Evolutionary conservation across 2,888 invertebrate species (phyloP), one percentile per base, ranked within the genome.

Genomic region (Erebia epiphron): DNA sequence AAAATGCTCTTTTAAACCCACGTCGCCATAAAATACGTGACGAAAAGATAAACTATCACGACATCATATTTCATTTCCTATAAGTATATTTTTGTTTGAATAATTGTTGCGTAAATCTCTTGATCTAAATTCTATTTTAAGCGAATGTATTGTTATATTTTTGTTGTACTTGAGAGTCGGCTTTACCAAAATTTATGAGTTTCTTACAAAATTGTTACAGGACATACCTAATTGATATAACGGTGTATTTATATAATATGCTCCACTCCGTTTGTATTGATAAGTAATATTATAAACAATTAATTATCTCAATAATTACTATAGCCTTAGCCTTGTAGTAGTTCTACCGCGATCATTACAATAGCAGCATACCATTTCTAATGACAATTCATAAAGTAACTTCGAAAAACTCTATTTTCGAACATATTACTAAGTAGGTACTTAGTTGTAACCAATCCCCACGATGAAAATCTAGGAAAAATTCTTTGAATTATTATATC

Each of bases 31-130:
- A 21, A 62, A 62, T 21, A 62, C 62, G 62, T 62, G 62, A 62
- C 62, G 9, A 46, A 49, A 62, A 62, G 49, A 62, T 62, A 62
- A 62, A 62, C 62, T 62, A 49, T 62, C 62, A 14, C 46, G 21
- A 21, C 49, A 21, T 21, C 46, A 14, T 62, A 11, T 62, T 14
- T 49, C 49, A 49, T 49, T 62, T 62, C 62, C 62, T 62, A 62
- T 62, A 7, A 10, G 13, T 4, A 8, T 50, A 21, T 62, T 49
- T 49, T 49, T 26, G 46, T 14, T 62, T 62, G 21, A 62, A 62
- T 62, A 13, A 49, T 21, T 62, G 62, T 13, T 14, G 18, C 62
- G 14, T 61, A 43, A 46, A 46, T 60, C 61, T 61, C 43, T 61
- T 61, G 35, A 26, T 11, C 41, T 60, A 60, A 35, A 35, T 35